Base-by-base conservation (phyloP, 2,797 vertebrate species). In the Australoheros facetus region DNA sequence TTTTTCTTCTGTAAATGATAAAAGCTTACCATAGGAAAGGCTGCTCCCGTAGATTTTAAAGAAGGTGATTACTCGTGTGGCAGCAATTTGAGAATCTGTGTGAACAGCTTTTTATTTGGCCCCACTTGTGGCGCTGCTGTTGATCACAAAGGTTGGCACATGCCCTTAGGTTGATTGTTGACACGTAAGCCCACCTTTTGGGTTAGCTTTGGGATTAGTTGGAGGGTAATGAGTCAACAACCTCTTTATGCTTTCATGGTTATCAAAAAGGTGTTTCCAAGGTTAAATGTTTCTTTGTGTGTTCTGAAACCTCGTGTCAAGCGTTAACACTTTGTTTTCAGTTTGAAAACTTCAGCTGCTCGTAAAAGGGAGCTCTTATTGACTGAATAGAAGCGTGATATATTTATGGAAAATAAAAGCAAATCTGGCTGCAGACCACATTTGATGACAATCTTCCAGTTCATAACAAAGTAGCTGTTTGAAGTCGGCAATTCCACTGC, bases 91-190 rank as follows among this genome's bases (percentile, higher is more conserved):
- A 70, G 78, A 75, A 81, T 92, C 89, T 89, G 87, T 90, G 74
- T 90, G 86, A 89, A 91, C 87, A 90, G 87, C 90, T 91, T 92
- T 83, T 88, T 74, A 84, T 87, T 88, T 86, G 86, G 88, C 86
- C 71, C 42, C 62, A 64, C 66, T 79, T 17, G 19, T 19, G 51
- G 34, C 23, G 74, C 60, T 85, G 83, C 85, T 75, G 87, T 75
- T 79, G 83, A 87, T 81, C 79, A 76, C 58, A 71, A 58, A 19
- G 56, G 73, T 74, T 89, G 88, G 84, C 85, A 75, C 62, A 3
- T 58, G 42, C 62, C 81, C 64, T 5, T 77, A 17, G 72, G 55
- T 23, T 54, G 75, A 34, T 78, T 91, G 77, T 82, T 87, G 87
- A 90, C 56, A 13, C 51, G 70, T 57, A 82, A 91, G 58, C 77